Evolutionary conservation across 2,113 vertebrate species (phyloP).

Genomic region (Tetraodon nigroviridis): DNA sequence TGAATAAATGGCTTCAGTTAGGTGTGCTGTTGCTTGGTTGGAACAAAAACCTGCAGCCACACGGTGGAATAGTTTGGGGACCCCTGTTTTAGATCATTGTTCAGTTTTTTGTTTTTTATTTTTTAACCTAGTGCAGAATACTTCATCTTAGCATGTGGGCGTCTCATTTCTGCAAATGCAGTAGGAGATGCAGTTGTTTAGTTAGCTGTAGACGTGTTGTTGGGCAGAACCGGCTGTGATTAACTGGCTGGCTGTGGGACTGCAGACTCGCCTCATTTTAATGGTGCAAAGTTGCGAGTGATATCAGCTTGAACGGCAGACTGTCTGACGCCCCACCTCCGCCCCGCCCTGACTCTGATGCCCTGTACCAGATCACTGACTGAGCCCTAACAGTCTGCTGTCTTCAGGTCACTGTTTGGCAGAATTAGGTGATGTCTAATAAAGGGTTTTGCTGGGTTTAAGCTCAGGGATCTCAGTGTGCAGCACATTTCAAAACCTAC

Average conservation of each 20-base stretch:
- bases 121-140: no score
- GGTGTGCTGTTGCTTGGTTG: no score
- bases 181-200: no score
- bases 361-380: conserved; percentile 34
- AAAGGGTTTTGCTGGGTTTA: conserved; percentile 9
- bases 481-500: background rate
- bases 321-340: conserved; percentile 30
- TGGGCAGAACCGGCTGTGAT: no score
- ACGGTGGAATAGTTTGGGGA: no score
- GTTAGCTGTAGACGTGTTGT: no score
- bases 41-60: no score
- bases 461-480: background rate
- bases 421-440: background rate
- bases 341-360: conserved; percentile 11
- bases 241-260: background rate
- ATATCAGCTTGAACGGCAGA: conserved; percentile 37
- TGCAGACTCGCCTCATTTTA: background rate
- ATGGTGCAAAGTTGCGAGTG: background rate
- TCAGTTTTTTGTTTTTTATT: no score
- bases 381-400: conserved; percentile 25
- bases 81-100: no score
- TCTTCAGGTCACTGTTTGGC: conserved; percentile 12
- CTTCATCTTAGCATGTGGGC: no score
- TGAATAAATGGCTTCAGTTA: no score
- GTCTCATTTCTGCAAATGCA: no score